These are phyloP conservation scores for Barnardius zonarius DNA, from an alignment of 2,113 vertebrate species.

Conservation along the genomic window DNA sequence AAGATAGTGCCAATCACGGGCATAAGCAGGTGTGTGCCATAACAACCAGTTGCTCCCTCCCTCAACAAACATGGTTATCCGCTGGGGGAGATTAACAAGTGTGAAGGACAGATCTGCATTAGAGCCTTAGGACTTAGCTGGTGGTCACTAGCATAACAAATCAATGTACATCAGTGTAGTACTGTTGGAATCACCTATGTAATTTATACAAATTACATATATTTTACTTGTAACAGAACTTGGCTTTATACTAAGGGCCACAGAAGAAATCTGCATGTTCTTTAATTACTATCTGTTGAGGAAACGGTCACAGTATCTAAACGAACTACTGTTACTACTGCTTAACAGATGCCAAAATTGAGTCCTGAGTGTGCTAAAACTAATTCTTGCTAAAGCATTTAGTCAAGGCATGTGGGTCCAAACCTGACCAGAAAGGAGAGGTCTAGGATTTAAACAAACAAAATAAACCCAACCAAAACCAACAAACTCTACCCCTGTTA, in stretches of 20 bases:
- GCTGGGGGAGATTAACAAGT: background rate
- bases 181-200: background rate
- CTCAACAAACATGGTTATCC: background rate
- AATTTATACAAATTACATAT: background rate
- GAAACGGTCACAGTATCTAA: background rate
- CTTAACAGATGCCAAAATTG: background rate
- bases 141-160: background rate
- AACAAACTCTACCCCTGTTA: background rate
- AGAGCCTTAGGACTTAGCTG: background rate
- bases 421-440: background rate
- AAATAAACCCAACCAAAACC: background rate
- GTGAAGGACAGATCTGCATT: background rate
- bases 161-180: background rate
- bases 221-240: background rate
- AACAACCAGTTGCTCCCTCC: background rate
- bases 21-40: fast-evolving
- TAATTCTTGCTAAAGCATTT: background rate
- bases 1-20: background rate
- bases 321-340: background rate
- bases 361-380: background rate
- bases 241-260: background rate
- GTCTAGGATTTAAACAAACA: background rate
- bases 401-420: background rate
- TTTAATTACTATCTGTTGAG: background rate
- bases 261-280: background rate